Evolutionary conservation across 2,797 vertebrate species (phyloP).

Genomic region (Lithobates sylvaticus): DNA sequence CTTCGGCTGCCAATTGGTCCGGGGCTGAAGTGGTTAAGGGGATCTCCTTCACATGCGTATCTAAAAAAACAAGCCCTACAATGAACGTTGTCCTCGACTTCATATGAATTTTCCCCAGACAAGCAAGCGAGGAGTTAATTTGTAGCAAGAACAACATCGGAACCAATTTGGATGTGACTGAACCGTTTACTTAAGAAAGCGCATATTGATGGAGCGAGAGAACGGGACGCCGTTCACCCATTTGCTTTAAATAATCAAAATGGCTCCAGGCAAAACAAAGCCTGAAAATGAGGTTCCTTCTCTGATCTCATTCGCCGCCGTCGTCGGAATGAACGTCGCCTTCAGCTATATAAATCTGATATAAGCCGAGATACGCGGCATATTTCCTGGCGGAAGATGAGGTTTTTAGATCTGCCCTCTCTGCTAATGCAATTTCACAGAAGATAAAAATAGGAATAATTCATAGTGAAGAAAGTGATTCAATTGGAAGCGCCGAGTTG

Average conservation of each 20-base stretch:
- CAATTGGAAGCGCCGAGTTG: slow-evolving; percentile 10
- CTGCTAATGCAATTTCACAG: slow-evolving; percentile 44
- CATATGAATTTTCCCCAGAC: too few species aligned
- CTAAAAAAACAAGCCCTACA: too few species aligned
- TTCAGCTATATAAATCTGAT: slow-evolving; percentile 12
- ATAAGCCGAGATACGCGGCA: neutral
- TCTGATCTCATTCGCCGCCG: slow-evolving; percentile 11
- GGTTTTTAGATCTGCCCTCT: slow-evolving; percentile 9
- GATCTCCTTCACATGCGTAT: too few species aligned
- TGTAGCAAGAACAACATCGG: neutral
- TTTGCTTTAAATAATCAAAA: slow-evolving; percentile 33
- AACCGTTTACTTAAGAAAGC: neutral
- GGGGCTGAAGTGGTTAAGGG: too few species aligned
- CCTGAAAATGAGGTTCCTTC: slow-evolving; percentile 19
- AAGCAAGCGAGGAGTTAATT: neutral
- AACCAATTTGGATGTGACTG: slow-evolving; percentile 1
- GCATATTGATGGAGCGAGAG: neutral
- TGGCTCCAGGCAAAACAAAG: neutral
- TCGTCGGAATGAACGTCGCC: slow-evolving; percentile 2
- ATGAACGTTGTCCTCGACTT: too few species aligned
- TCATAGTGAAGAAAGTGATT: neutral
- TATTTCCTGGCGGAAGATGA: slow-evolving; percentile 26
- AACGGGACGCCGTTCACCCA: neutral
- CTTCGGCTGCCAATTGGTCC: too few species aligned
- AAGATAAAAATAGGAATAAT: slow-evolving; percentile 40